phyloP scores from a whole-genome alignment of 2,113 vertebrate genomes.

The Guaruba guarouba region DNA sequence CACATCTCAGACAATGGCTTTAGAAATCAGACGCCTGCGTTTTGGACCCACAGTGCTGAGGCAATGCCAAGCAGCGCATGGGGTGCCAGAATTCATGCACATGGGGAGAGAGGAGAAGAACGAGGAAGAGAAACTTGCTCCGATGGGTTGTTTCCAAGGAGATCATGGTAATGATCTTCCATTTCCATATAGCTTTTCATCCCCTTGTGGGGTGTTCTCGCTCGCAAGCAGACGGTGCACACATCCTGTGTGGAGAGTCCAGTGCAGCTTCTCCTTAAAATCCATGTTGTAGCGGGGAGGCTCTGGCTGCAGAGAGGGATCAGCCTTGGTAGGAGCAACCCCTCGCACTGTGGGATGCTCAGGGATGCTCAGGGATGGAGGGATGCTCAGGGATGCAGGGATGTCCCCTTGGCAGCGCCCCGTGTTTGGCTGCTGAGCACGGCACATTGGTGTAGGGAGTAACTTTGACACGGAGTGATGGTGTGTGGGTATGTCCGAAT shows the following conservation, averaged over 20 bases:
- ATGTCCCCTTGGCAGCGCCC: background rate
- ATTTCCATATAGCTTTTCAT: conserved; percentile 34
- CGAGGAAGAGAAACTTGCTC: conserved; percentile 41
- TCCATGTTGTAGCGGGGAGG: background rate
- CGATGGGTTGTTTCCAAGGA: conserved; percentile 55
- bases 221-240: background rate
- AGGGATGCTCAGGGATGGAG: background rate
- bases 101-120: background rate
- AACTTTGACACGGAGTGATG: background rate
- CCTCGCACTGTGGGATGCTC: background rate
- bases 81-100: conserved; percentile 51
- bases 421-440: rapidly evolving
- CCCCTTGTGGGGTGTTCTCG: background rate
- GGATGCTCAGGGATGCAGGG: background rate
- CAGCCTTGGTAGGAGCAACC: background rate
- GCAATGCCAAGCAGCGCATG: background rate
- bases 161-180: conserved; percentile 50
- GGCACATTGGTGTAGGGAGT: rapidly evolving
- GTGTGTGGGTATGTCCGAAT: rapidly evolving
- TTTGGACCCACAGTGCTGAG: conserved; percentile 51
- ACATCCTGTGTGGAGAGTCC: background rate
- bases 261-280: background rate
- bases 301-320: rapidly evolving
- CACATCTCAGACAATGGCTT: conserved; percentile 56
- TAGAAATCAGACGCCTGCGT: conserved; percentile 56